Evolutionary conservation across 2,113 vertebrate species (phyloP), one percentile per base, ranked within the genome.

Genomic region (Glaucidium brasilianum): DNA sequence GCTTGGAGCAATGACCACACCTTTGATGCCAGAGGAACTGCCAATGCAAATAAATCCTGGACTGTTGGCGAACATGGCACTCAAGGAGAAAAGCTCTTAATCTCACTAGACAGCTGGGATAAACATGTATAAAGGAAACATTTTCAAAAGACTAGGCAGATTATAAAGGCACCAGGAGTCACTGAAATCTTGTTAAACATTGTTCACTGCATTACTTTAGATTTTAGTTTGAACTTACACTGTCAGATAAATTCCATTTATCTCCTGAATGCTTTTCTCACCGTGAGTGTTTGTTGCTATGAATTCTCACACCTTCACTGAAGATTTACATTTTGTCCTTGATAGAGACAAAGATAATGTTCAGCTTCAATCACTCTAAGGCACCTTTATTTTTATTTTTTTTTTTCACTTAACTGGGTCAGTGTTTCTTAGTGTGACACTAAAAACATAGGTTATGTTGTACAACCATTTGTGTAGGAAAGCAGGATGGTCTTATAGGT

Each of bases 221-320:
- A 97, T 98, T 97, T 95, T 95, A 96, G 92, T 93, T 97, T 95
- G 94, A 98, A 96, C 90, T 93, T 96, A 88, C 85, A 90, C 85
- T 97, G 97, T 96, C 96, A 98, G 97, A 97, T 97, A 98, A 97
- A 97, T 97, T 97, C 95, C 74, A 96, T 96, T 97, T 97, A 98
- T 98, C 97, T 97, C 94, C 82, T 93, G 91, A 95, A 95, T 88
- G 92, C 78, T 90, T 96, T 97, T 97, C 88, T 97, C 83, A 62
- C 90, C 12, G 37, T 88, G 88, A 97, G 84, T 74, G 85, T 93
- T 96, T 97, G 92, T 95, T 97, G 97, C 90, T 95, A 96, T 94
- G 95, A 97, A 96, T 96, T 97, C 96, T 97, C 96, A 95, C 94
- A 97, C 92, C 80, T 95, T 97, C 91, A 71, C 80, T 66, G 87